Base-by-base conservation (phyloP, 2,888 invertebrate genomes). In the Drosophila melanosoma region DNA sequence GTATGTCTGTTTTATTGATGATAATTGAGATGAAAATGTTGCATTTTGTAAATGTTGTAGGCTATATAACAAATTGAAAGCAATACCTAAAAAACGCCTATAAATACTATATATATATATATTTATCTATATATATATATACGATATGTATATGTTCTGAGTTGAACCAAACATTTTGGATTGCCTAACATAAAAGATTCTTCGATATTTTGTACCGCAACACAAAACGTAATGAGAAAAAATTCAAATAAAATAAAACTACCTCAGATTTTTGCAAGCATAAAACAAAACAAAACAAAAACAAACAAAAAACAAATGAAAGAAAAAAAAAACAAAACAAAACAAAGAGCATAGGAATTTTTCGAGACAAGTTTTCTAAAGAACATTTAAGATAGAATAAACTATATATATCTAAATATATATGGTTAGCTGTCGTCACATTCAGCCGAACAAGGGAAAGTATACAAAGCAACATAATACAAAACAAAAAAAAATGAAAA, bases 241-340 rank as follows among this genome's bases (percentile, higher is more conserved):
- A 86, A 88, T 81, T 87, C 74, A 89, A 87, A 83, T 78, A 75
- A 84, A 82, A 79, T 78, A 78, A 74, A 88, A 89, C 88, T 88
- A 88, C 89, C 88, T 88, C 88, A 88, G 81, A 89, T 87, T 89
- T 83, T 87, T 87, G 89, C 76, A 83, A 83, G 71, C 80, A 68
- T 69, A 76, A 45, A 62, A 56, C 36, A 45, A 61, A 26, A 60
- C 32, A 42, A 32, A 48, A 20, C n/a, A 68, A 52, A 56, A 35
- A 45, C 17, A 57, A 64, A 70, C 0, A 6, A 29, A 29, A 29
- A 8, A 48, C 23, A 61, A 64, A 23, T 11, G 60, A 56, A 35
- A 45, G 12, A 57, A 64, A 70, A 0, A 6, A 29, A 29, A 29
- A 8, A 48, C 23, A 61, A 64, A 23, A 32, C 36, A 62, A 61